phyloP scores from a whole-genome alignment of 2,113 vertebrate genomes.

The Megalops atlanticus region DNA sequence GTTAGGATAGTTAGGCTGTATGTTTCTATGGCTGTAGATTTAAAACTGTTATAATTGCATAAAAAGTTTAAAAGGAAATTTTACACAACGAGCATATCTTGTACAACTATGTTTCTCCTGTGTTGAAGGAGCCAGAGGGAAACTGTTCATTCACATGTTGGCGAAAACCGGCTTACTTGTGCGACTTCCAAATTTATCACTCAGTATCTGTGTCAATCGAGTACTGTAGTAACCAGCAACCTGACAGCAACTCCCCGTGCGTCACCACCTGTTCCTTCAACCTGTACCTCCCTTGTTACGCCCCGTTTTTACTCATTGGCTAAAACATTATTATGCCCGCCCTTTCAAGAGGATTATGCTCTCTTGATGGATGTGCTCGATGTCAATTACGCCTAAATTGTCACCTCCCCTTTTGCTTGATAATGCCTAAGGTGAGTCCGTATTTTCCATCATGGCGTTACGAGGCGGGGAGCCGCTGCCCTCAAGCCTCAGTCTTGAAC shows the following conservation, averaged over 20 bases:
- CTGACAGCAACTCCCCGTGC: slow-evolving; percentile 11
- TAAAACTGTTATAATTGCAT: too few relatives aligned
- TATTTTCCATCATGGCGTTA: slow-evolving; percentile 62
- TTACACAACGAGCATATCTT: too few relatives aligned
- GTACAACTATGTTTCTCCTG: neutral
- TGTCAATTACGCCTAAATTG: slow-evolving; percentile 52
- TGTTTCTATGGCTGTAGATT: too few relatives aligned
- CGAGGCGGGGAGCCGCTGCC: neutral
- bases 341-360: accelerated
- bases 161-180: neutral
- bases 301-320: slow-evolving; percentile 50
- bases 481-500: slow-evolving; percentile 5
- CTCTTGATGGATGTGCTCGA: slow-evolving; percentile 41
- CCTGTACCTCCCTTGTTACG: slow-evolving; percentile 15
- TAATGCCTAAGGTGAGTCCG: slow-evolving; percentile 42
- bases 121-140: too few relatives aligned
- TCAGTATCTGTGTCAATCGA: neutral
- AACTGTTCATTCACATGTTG: too few relatives aligned
- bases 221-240: neutral
- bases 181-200: neutral
- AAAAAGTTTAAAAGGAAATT: too few relatives aligned
- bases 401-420: slow-evolving; percentile 29
- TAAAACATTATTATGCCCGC: slow-evolving; percentile 37
- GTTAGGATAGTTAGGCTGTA: too few relatives aligned
- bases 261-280: slow-evolving; percentile 59